These are phyloP conservation scores for Hippoglossus hippoglossus DNA, from an alignment of 2,797 vertebrate genomes.

Conservation along the genomic window DNA sequence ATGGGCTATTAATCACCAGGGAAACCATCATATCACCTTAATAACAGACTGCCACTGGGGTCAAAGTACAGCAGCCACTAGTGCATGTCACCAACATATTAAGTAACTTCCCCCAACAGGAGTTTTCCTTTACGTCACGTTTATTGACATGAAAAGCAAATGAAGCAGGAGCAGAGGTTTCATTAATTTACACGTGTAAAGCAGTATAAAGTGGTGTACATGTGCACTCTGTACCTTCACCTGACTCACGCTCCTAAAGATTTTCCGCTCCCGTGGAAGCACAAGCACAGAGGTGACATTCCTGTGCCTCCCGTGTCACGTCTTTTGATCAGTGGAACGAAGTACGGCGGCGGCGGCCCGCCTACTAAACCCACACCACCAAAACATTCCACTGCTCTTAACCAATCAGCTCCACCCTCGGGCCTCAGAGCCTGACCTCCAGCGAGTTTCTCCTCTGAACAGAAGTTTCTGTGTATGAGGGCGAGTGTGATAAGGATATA, in stretches of 20 bases:
- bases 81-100: slow-evolving; percentile 38
- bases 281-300: slow-evolving; percentile 61
- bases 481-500: background rate
- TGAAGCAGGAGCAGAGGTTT: background rate
- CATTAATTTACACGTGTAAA: no score
- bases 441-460: background rate
- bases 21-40: slow-evolving; percentile 51
- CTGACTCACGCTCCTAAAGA: slow-evolving; percentile 14
- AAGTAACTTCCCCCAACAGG: slow-evolving; percentile 7
- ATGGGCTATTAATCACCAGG: slow-evolving; percentile 60
- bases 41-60: slow-evolving; percentile 32
- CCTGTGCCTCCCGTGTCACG: slow-evolving; percentile 55
- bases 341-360: slow-evolving; percentile 19
- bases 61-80: slow-evolving; percentile 61
- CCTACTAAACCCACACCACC: slow-evolving; percentile 60
- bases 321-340: slow-evolving; percentile 63
- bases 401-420: slow-evolving; percentile 52
- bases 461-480: background rate
- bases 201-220: background rate
- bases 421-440: slow-evolving; percentile 19
- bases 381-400: slow-evolving; percentile 67
- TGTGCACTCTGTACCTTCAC: background rate
- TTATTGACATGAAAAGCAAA: slow-evolving; percentile 7
- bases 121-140: slow-evolving; percentile 46
- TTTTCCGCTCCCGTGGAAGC: slow-evolving; percentile 19